Evolutionary conservation across 2,888 invertebrate genomes (phyloP), one percentile per base, ranked within the genome.

Genomic region (Drosophila formosana): DNA sequence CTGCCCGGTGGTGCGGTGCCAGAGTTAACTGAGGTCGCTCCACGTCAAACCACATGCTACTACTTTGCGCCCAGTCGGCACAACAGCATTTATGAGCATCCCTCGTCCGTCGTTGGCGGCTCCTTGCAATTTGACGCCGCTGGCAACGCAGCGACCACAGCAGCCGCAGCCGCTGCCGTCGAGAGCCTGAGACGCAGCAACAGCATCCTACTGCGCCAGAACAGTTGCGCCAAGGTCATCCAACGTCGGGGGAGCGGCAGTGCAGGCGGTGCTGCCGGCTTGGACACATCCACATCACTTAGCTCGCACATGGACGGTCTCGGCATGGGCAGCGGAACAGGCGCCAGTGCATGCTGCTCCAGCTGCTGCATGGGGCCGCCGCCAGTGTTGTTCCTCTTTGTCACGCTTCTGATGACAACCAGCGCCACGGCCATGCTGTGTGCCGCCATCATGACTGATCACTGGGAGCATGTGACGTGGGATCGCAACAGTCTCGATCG

Each of bases 391-490:
- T 92, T 93, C 57, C 89, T 92, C 1, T 92, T 92, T 46, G 86
- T 92, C 34, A 95, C 93, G 90, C 93, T 94, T 90, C 94, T 95
- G 89, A 94, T 95, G 93, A 96, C 95, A 86, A 95, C 95, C 61
- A 95, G 95, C 88, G 96, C 96, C 32, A 96, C 97, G 53, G 96
- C 95, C 34, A 95, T 97, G 95, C 93, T 97, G 43, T 96, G 96
- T 91, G 95, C 95, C 3, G 96, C 97, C 76, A 96, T 97, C 91
- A 96, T 97, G 96, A 97, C 97, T 67, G 96, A 97, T 90, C 96
- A 97, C 91, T 97, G 97, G 97, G 97, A 97, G 93, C 95, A 96
- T 90, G 96, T 97, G 74, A 94, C 94, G 66, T 97, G 97, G 96
- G 95, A 97, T 91, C 94, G 95, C 13, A 94, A 93, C 52, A 91